Evolutionary conservation across 2,888 invertebrate species (phyloP), one percentile per base, ranked within the genome.

Genomic region (Erynnis tages): DNA sequence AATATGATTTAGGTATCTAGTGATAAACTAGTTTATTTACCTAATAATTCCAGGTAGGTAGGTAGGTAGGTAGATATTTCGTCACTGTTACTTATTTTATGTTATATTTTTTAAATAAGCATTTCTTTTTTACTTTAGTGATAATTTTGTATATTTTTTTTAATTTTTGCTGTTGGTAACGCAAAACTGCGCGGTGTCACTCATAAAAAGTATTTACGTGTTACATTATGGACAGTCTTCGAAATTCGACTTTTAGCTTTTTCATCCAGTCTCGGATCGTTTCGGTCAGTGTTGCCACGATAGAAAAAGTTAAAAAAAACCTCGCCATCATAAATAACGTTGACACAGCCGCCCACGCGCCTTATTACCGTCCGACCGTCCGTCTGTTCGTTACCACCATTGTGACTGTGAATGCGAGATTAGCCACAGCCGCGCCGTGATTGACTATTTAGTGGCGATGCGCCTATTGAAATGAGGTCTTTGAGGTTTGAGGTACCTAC

Each of bases 311-410:
- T 14, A 27, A 78, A 73, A 74, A 69, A 59, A 75, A 71, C 70
- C 75, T 65, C 72, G 76, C 74, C 78, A 74, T 85, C 82, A 87
- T 88, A 87, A 89, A 88, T 87, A 86, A 84, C 79, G 82, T 83
- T 83, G 86, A 87, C 87, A 84, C 79, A 80, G 77, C 79, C 80
- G 82, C 82, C 81, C 88, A 88, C 82, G 87, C 85, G 82, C 77
- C 74, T 80, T 87, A 86, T 86, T 86, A 85, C 87, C 86, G 76
- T 82, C 79, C 79, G 82, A 73, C 83, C 80, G 85, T 83, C 75
- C 75, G 86, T 84, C 73, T 82, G 87, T 87, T 89, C 88, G 88
- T 88, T 89, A 89, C 84, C 78, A 76, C 84, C 69, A 88, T 88
- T 88, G 88, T 88, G 76, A 68, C 67, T 67, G 69, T 83, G 84